Evolutionary conservation across 2,888 invertebrate species (phyloP).

Genomic region (Odontocerum albicorne): DNA sequence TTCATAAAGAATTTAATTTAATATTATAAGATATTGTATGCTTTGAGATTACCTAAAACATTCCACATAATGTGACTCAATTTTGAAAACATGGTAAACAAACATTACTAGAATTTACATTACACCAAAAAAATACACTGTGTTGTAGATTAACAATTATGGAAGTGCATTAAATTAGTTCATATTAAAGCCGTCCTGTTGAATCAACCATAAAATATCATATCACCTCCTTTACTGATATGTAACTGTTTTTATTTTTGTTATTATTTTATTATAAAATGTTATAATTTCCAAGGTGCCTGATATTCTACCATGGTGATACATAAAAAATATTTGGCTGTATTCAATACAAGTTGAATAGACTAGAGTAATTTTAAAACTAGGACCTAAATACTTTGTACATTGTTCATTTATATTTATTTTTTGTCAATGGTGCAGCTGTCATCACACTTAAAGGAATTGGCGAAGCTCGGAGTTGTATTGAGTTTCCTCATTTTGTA

Average conservation of each 20-base stretch:
- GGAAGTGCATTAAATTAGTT: too few species aligned
- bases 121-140: too few species aligned
- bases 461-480: conserved; percentile 3
- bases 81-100: too few species aligned
- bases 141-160: too few species aligned
- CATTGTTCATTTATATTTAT: conserved; percentile 29
- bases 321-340: conserved; percentile 33
- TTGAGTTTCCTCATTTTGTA: conserved; percentile 6
- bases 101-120: too few species aligned
- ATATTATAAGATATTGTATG: too few species aligned
- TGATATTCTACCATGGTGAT: conserved; percentile 34
- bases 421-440: conserved; percentile 27
- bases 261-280: conserved; percentile 14
- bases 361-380: conserved; percentile 13
- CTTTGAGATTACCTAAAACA: conserved; percentile 23
- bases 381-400: conserved; percentile 17
- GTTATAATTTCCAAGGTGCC: conserved; percentile 34
- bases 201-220: not conserved
- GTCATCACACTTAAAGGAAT: conserved; percentile 25
- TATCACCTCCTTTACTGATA: not conserved
- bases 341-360: conserved; percentile 24
- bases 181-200: not conserved
- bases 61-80: conserved; percentile 1
- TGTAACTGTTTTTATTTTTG: conserved; percentile 11
- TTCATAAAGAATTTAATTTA: too few species aligned